Percentiles rank a stretch among this genome's conserved stretches.
Conservation (phyloP, 2,113 vertebrate species). For the Crotophaga sulcirostris region DNA sequence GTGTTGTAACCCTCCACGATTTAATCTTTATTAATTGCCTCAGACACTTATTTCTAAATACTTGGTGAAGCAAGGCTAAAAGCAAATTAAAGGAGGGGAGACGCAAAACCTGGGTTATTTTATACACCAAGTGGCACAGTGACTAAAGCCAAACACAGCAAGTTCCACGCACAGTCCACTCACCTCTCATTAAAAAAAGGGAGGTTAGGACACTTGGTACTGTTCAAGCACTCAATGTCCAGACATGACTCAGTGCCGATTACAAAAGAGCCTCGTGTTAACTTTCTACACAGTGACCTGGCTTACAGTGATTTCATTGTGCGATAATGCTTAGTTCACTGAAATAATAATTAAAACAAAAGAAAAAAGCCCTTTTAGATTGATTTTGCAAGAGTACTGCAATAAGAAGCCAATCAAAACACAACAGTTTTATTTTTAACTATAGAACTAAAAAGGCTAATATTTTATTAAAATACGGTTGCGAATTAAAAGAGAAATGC, state of each 20-base stretch:
- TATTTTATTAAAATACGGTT: conserved; percentile 30
- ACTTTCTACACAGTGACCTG: conserved; percentile 43
- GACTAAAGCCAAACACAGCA: background rate
- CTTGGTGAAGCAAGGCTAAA: background rate
- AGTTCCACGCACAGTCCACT: background rate
- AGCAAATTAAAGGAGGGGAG: background rate
- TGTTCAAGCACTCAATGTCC: background rate
- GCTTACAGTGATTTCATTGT: background rate
- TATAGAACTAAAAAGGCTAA: conserved; percentile 27
- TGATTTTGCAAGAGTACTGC: background rate
- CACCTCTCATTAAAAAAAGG: background rate
- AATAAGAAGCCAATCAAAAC: background rate
- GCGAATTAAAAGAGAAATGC: conserved; percentile 12
- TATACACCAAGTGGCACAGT: background rate
- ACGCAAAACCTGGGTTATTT: background rate
- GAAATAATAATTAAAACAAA: background rate
- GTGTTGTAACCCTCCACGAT: background rate
- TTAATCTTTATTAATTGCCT: background rate
- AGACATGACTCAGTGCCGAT: conserved; percentile 40
- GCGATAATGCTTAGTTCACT: background rate
- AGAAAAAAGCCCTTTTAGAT: background rate
- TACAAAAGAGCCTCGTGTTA: conserved; percentile 29
- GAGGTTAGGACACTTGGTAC: conserved; percentile 13
- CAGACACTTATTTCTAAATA: background rate
- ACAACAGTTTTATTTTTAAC: conserved; percentile 5